Evolutionary conservation across 2,888 invertebrate genomes (phyloP).

Genomic region (Chymomyza procnemis): DNA sequence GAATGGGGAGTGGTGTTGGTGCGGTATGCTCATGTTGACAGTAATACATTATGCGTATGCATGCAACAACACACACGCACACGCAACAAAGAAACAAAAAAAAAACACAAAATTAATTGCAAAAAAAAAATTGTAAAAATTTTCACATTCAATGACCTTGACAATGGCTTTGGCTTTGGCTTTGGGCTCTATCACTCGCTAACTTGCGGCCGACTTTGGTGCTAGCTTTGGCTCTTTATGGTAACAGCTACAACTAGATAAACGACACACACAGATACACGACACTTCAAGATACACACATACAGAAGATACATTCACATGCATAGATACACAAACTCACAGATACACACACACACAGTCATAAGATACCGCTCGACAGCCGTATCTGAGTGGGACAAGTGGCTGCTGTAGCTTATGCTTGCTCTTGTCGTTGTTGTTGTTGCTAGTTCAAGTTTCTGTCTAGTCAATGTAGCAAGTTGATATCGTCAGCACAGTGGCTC

Average conservation of each 20-base stretch:
- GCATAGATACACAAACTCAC: background rate
- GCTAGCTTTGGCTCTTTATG: constrained; percentile 37
- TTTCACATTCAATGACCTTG: constrained; percentile 71
- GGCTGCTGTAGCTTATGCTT: background rate
- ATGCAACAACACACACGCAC: constrained; percentile 32
- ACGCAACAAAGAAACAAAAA: constrained; percentile 26
- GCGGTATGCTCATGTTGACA: constrained; percentile 15
- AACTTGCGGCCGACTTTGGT: constrained; percentile 22
- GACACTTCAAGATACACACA: background rate
- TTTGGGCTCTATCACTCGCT: constrained; percentile 15
- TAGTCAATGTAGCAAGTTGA: background rate
- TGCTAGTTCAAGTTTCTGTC: background rate
- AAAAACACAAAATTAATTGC: constrained; percentile 63
- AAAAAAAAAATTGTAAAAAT: constrained; percentile 61
- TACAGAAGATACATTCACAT: background rate
- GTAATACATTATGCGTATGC: constrained; percentile 22
- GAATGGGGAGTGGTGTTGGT: constrained; percentile 19
- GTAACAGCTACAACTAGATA: constrained; percentile 24
- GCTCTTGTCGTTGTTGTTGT: constrained; percentile 2
- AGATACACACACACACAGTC: background rate
- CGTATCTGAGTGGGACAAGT: constrained; percentile 19
- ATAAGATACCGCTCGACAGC: constrained; percentile 8
- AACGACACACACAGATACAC: background rate
- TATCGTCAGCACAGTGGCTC: too few relatives aligned
- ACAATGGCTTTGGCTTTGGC: constrained; percentile 65